Conservation (phyloP, 2,888 invertebrate species). For the Eristalis intricaria region DNA sequence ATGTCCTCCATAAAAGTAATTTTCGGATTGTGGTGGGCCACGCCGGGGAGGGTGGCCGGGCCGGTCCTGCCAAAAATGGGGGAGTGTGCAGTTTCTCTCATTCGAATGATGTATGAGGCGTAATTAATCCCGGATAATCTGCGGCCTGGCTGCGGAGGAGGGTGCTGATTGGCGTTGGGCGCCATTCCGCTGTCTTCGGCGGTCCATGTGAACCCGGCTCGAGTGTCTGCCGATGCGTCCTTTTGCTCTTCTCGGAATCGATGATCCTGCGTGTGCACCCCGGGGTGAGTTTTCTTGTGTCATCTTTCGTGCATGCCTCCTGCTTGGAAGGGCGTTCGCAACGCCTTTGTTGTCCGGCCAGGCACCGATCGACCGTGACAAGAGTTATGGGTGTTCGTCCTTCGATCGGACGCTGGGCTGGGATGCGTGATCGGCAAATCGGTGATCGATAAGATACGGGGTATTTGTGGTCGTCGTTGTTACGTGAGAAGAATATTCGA, state of each 20-base stretch:
- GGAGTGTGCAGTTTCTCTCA: slow-evolving; percentile 35
- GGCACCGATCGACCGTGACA: slow-evolving; percentile 37
- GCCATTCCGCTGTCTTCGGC: slow-evolving; percentile 46
- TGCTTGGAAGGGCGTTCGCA: slow-evolving; percentile 30
- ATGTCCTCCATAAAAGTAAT: slow-evolving; percentile 70
- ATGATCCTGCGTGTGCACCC: background rate
- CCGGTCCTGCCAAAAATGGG: slow-evolving; percentile 8
- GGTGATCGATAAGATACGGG: background rate
- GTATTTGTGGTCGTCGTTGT: background rate
- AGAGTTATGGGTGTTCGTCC: slow-evolving; percentile 9
- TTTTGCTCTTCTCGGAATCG: background rate
- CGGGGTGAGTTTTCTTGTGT: background rate
- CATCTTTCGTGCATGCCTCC: background rate
- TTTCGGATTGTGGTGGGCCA: slow-evolving; percentile 63
- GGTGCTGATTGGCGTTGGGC: slow-evolving; percentile 50
- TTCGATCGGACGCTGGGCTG: background rate
- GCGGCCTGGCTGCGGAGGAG: slow-evolving; percentile 38
- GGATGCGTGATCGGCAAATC: background rate
- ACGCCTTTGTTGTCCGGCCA: slow-evolving; percentile 46
- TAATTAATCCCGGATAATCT: slow-evolving; percentile 73
- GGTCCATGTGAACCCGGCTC: background rate
- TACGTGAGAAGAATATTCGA: background rate
- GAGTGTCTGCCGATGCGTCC: background rate
- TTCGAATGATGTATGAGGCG: slow-evolving; percentile 72
- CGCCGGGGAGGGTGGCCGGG: too few relatives aligned